phyloP scores from a whole-genome alignment of 2,113 vertebrate species.

The Coreoperca whiteheadi region DNA sequence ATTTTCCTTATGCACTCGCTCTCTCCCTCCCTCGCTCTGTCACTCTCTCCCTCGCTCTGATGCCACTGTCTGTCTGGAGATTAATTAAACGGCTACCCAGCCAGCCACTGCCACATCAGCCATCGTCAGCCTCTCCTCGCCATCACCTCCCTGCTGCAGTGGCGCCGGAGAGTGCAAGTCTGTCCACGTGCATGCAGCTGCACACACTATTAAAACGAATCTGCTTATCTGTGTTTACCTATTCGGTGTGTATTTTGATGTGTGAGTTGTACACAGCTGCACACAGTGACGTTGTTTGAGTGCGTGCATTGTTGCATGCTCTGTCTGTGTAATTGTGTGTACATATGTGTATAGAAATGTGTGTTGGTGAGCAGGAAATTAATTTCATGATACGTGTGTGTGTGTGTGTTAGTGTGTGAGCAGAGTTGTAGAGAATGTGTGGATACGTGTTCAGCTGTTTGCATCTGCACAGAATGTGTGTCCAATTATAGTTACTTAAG shows the following conservation, averaged over 20 bases:
- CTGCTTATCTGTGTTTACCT: neutral
- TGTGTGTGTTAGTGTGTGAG: conserved; percentile 24
- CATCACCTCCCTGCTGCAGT: conserved; percentile 60
- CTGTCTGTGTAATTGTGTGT: conserved; percentile 2
- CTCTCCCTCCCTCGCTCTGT: conserved; percentile 28
- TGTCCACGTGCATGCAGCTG: neutral
- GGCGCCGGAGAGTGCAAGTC: neutral
- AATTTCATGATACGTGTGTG: neutral
- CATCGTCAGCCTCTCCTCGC: conserved; percentile 69
- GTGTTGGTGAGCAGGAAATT: neutral
- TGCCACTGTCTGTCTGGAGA: conserved; percentile 76
- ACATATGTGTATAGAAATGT: neutral
- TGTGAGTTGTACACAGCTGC: neutral
- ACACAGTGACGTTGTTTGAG: conserved; percentile 4
- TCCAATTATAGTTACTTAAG: conserved; percentile 18
- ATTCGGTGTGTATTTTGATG: neutral
- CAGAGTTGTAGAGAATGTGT: neutral
- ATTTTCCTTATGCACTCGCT: conserved; percentile 40
- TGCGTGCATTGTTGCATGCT: conserved; percentile 13
- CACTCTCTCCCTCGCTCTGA: conserved; percentile 52
- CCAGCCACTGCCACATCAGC: conserved; percentile 75
- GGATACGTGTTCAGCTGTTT: neutral
- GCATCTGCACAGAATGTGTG: neutral
- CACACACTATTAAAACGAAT: conserved; percentile 22
- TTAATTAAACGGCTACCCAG: conserved; percentile 81